Percentiles rank a stretch among this genome's conserved stretches.
These are phyloP conservation scores for Drosophila lacicola DNA, from an alignment of 2,888 invertebrate genomes.

Conservation along the genomic window DNA sequence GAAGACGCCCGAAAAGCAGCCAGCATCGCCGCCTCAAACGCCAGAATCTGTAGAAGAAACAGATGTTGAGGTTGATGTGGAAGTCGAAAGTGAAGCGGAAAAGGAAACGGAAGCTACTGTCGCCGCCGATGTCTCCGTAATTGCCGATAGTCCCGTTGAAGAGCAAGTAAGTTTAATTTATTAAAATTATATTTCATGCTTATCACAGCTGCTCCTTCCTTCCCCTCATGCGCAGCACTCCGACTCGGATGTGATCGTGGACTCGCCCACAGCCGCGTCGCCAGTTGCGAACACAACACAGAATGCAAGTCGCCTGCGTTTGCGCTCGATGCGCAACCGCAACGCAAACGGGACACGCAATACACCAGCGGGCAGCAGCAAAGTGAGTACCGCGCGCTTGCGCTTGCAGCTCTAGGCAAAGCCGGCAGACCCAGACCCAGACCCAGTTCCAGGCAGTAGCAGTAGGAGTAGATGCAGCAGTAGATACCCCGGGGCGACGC, in stretches of 20 bases:
- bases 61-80: conserved; percentile 3
- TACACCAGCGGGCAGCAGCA: conserved; percentile 38
- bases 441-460: conserved; percentile 14
- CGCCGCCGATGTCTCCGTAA: neutral
- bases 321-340: conserved; percentile 61
- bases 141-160: neutral
- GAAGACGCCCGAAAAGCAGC: conserved; percentile 44
- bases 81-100: neutral
- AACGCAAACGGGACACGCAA: conserved; percentile 21
- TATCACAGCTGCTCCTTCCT: neutral
- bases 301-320: conserved; percentile 38
- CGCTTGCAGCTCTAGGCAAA: conserved; percentile 65
- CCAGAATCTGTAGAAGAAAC: neutral
- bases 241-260: conserved; percentile 76
- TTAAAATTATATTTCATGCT: neutral
- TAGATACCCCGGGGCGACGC: conserved; percentile 8
- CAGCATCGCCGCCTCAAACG: neutral
- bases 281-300: neutral
- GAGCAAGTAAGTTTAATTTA: conserved; percentile 36
- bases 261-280: conserved; percentile 69
- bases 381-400: conserved; percentile 70
- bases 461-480: neutral
- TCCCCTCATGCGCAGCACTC: conserved; percentile 52
- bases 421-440: conserved; percentile 1
- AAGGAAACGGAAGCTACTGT: neutral